Conservation (phyloP, 2,888 invertebrate genomes). For the Oscheius sp. region DNA sequence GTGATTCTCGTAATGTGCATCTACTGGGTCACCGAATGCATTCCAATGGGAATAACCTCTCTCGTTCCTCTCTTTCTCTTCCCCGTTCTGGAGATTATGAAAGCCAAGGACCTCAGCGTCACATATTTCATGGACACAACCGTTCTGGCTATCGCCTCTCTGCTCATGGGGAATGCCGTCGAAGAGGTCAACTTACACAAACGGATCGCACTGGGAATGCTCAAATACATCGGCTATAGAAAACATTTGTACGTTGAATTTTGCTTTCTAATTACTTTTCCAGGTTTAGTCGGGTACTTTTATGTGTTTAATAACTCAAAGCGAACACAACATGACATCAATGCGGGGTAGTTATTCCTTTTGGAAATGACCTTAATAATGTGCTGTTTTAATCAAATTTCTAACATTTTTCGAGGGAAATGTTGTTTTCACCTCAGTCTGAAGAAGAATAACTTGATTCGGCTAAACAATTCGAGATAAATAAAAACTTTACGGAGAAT, state of each 20-base stretch:
- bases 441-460: neutral
- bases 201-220: slow-evolving; percentile 17
- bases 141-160: slow-evolving; percentile 10
- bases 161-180: slow-evolving; percentile 24
- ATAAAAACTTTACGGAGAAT: too few relatives aligned
- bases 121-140: slow-evolving; percentile 25
- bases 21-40: slow-evolving; percentile 11
- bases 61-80: slow-evolving; percentile 5
- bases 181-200: slow-evolving; percentile 19
- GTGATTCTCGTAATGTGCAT: slow-evolving; percentile 10
- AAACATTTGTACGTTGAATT: slow-evolving; percentile 9
- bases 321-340: too few relatives aligned
- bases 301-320: too few relatives aligned
- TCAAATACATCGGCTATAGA: slow-evolving; percentile 10
- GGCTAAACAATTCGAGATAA: too few relatives aligned
- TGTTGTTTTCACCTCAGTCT: neutral
- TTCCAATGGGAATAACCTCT: slow-evolving; percentile 21
- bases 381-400: too few relatives aligned
- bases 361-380: too few relatives aligned
- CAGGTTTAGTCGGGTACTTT: too few relatives aligned
- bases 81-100: slow-evolving; percentile 15
- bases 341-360: too few relatives aligned
- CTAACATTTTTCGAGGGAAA: neutral
- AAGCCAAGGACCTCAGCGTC: slow-evolving; percentile 4
- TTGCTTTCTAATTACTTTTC: too few relatives aligned